Conservation (phyloP, 2,797 vertebrate species). For the Propithecus perrieri region DNA sequence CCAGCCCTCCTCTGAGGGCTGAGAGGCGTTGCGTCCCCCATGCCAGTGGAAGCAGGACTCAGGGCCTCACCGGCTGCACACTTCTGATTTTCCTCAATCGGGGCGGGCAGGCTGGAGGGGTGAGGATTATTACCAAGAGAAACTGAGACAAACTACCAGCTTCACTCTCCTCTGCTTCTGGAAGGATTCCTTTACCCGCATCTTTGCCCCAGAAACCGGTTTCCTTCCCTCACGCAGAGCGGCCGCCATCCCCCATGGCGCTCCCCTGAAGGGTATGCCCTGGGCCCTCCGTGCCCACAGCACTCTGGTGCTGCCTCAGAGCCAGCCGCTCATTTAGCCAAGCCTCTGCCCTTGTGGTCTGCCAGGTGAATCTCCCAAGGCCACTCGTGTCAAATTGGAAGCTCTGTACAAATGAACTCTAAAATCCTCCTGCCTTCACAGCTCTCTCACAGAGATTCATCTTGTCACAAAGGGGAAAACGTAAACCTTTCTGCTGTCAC, state of each 20-base stretch:
- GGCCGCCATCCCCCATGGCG: accelerated
- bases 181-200: background rate
- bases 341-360: background rate
- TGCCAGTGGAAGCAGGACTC: background rate
- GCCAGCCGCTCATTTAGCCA: background rate
- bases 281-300: background rate
- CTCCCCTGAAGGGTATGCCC: background rate
- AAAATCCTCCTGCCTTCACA: background rate
- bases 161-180: background rate
- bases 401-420: background rate
- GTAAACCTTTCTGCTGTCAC: background rate
- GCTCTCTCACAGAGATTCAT: conserved; percentile 9
- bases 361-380: background rate
- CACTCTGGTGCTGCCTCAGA: background rate
- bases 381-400: background rate
- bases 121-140: background rate
- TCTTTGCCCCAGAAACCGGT: background rate
- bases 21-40: accelerated
- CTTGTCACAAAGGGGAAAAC: background rate
- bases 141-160: background rate
- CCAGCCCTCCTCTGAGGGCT: background rate
- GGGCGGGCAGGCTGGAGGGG: background rate
- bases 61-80: background rate
- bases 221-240: background rate
- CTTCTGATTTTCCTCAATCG: background rate